These are phyloP conservation scores for Scolopax mira DNA, from an alignment of 2,113 vertebrate species.

Conservation along the genomic window DNA sequence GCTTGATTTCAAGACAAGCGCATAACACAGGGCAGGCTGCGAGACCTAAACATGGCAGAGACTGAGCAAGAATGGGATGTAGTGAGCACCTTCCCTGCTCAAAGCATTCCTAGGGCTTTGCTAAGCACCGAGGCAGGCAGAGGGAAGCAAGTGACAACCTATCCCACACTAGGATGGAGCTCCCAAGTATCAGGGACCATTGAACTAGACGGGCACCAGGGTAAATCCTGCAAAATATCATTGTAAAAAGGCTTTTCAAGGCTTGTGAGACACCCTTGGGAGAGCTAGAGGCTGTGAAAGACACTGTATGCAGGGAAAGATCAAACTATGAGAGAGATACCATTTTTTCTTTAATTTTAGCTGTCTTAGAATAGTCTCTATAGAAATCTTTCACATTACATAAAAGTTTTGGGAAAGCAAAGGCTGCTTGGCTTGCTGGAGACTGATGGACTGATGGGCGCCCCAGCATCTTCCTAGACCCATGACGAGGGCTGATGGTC, in stretches of 20 bases:
- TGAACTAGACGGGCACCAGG: neutral
- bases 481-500: neutral
- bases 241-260: neutral
- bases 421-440: neutral
- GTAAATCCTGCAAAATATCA: neutral
- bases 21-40: neutral
- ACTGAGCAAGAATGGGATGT: neutral
- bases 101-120: neutral
- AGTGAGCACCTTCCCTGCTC: neutral
- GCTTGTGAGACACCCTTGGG: neutral
- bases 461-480: neutral
- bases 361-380: neutral
- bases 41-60: neutral
- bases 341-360: neutral
- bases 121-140: neutral
- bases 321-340: neutral
- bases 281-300: neutral
- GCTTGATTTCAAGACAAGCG: neutral
- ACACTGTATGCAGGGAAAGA: neutral
- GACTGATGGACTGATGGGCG: neutral
- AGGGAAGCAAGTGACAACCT: neutral
- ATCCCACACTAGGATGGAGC: fast-evolving
- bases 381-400: neutral
- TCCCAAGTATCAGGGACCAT: neutral
- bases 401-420: neutral